Evolutionary conservation across 2,888 invertebrate genomes (phyloP).

Genomic region (Portevinia maculata): DNA sequence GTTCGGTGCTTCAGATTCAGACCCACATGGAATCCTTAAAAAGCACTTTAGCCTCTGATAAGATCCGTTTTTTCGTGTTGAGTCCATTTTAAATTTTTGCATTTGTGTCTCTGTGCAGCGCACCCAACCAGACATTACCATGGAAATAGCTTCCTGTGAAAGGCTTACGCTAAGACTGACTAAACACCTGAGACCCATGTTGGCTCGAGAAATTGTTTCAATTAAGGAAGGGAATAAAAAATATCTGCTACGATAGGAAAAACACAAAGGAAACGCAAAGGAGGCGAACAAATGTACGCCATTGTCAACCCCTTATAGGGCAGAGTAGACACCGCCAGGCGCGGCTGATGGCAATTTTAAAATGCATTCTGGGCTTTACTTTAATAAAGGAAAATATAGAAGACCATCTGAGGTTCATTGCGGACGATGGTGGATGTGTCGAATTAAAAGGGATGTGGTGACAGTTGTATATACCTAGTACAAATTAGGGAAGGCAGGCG

Average conservation of each 20-base stretch:
- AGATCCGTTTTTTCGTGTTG: slow-evolving; percentile 42
- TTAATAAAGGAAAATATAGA: slow-evolving; percentile 71
- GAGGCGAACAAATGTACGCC: slow-evolving; percentile 12
- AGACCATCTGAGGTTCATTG: slow-evolving; percentile 62
- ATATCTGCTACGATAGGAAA: slow-evolving; percentile 7
- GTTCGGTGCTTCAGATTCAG: slow-evolving; percentile 5
- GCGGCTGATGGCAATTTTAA: slow-evolving; percentile 72
- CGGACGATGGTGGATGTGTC: slow-evolving; percentile 29
- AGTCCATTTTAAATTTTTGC: slow-evolving; percentile 19
- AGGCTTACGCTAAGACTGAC: slow-evolving; percentile 82
- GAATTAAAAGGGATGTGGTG: not conserved
- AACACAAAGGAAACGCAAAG: slow-evolving; percentile 43
- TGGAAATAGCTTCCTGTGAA: slow-evolving; percentile 77
- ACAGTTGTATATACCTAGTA: not conserved
- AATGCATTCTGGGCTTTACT: slow-evolving; percentile 72
- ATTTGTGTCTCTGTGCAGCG: not conserved
- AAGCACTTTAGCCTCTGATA: slow-evolving; percentile 51
- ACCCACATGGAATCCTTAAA: slow-evolving; percentile 40
- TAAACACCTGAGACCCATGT: slow-evolving; percentile 81
- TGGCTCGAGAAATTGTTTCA: slow-evolving; percentile 65
- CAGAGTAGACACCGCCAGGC: no score
- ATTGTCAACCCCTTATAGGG: slow-evolving; percentile 65
- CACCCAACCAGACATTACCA: slow-evolving; percentile 31
- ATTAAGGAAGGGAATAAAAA: slow-evolving; percentile 56
- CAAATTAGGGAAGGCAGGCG: not conserved